Percentiles rank a stretch among this genome's conserved stretches.
phyloP scores from a whole-genome alignment of 2,113 vertebrate genomes.

The Pampusana beccarii region DNA sequence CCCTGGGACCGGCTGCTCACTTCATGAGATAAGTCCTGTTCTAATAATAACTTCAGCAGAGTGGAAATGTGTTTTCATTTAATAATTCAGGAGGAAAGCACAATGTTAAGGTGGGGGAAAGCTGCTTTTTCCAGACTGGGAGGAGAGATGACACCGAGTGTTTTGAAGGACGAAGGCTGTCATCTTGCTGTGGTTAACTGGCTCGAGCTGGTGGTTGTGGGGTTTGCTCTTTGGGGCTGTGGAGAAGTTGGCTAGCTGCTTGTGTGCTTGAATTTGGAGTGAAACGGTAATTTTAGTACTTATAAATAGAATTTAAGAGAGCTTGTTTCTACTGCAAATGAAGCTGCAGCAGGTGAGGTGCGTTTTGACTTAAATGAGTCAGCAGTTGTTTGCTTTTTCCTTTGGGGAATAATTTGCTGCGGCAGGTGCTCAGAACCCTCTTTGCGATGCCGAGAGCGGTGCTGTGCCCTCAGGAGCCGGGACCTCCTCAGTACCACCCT shows the following conservation, averaged over 20 bases:
- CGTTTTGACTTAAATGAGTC: background rate
- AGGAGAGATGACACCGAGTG: rapidly evolving
- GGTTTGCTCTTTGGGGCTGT: background rate
- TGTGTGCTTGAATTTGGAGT: background rate
- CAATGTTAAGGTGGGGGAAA: too few relatives aligned
- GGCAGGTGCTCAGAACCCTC: rapidly evolving
- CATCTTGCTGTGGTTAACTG: rapidly evolving
- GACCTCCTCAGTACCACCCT: rapidly evolving
- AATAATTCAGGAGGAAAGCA: background rate
- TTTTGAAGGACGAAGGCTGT: background rate
- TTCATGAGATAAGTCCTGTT: background rate
- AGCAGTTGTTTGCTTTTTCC: background rate
- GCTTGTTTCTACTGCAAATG: background rate
- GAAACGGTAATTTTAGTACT: background rate
- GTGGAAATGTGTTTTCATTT: background rate
- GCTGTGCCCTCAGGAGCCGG: rapidly evolving
- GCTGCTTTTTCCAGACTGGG: background rate
- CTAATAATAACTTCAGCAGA: background rate
- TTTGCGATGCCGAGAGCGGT: background rate
- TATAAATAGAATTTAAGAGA: background rate
- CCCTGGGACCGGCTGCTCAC: background rate
- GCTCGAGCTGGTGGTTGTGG: rapidly evolving
- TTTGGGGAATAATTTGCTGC: background rate
- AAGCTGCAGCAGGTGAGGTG: background rate
- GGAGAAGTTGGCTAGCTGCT: too few relatives aligned